Evolutionary conservation across 2,888 invertebrate genomes (phyloP), one percentile per base, ranked within the genome.

Genomic region (Heterodera filipjevi): DNA sequence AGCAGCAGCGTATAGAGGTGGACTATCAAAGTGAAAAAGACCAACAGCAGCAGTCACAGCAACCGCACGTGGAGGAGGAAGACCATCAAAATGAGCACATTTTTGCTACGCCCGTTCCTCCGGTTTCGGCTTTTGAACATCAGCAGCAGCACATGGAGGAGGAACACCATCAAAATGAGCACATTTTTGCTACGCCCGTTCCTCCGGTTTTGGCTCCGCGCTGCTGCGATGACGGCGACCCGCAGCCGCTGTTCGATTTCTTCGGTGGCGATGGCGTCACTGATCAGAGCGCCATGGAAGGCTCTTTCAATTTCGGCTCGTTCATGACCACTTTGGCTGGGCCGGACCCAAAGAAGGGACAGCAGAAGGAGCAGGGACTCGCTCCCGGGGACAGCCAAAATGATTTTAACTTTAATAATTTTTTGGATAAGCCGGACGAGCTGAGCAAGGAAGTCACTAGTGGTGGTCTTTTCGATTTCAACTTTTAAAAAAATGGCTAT

Each of bases 201-300:
- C 59, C 59, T 59, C 59, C 59, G 1, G 53, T 53, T 53, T 27
- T 27, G 5, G 59, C 27, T 5, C 59, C 59, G n/a, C 59, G 59
- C 59, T n/a, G 59, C 59, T 59, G 59, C 27, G 59, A 59, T n/a
- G 59, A 59, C 59, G 59, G 59, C 59, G 59, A 59, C 59, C 59
- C n/a, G 59, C 59, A 59, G 59, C n/a, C 59, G n/a, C 59, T 59
- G 10, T 59, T 59, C 22, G 59, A 59, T 27, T 59, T 59, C 27
- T 59, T 59, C 27, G 59, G n/a, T 5, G 59, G 27, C 22, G 59
- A n/a, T 6, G 22, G 10, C 59, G 59, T 6, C n/a, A 27, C 59
- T n/a, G n/a, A 59, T 27, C 59, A 59, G 27, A 59, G 59, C 6
- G 59, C 22, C n/a, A 10, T n/a, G 10, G 59, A 59, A 19, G 27